Conservation (phyloP, 64 coral and sea anemone species). For the Stichodactyla mertensii region DNA sequence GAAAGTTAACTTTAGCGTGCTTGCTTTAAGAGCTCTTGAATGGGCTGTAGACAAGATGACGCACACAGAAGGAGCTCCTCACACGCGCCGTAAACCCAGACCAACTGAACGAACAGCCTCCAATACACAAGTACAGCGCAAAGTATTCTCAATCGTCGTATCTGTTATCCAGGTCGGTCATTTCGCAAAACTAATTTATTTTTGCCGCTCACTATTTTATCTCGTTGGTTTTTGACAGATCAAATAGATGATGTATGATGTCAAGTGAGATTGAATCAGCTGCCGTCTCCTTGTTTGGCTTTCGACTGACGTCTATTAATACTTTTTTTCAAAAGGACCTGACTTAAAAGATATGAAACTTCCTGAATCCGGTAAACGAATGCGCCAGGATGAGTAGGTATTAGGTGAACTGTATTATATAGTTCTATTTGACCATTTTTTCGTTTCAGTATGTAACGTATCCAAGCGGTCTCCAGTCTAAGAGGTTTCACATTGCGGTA, state of each 20-base stretch:
- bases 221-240: not conserved
- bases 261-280: constrained; percentile 11
- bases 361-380: constrained; percentile 11
- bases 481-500: not conserved
- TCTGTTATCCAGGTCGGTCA: not conserved
- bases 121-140: not conserved
- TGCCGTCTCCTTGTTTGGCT: constrained; percentile 11
- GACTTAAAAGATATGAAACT: constrained; percentile 13
- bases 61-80: not conserved
- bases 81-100: not conserved
- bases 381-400: not conserved
- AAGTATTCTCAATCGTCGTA: not conserved
- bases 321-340: not conserved
- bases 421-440: not conserved
- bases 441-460: not conserved
- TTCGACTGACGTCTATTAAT: constrained; percentile 6
- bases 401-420: constrained; percentile 8
- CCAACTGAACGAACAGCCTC: not conserved
- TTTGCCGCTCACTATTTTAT: constrained; percentile 12
- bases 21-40: not conserved
- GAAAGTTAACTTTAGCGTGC: not conserved
- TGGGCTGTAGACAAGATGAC: not conserved
- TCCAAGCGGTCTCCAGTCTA: not conserved
- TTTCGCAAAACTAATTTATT: not conserved
- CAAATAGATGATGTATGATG: constrained; percentile 14